These are phyloP conservation scores for Incurvaria masculella DNA, from an alignment of 2,888 invertebrate species.

Conservation along the genomic window DNA sequence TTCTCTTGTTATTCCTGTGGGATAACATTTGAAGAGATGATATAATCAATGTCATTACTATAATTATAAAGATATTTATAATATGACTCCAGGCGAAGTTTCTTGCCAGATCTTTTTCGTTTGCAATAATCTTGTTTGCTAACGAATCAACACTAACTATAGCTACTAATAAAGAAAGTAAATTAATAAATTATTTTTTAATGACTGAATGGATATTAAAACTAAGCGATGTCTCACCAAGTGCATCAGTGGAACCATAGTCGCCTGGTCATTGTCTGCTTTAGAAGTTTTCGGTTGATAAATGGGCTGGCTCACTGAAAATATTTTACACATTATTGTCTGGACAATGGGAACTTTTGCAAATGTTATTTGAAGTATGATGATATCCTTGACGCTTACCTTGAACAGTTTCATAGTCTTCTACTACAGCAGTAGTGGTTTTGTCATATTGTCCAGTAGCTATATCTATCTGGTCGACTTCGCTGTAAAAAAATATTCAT, in stretches of 20 bases:
- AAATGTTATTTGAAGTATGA: not conserved
- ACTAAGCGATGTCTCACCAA: constrained; percentile 42
- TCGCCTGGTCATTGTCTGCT: constrained; percentile 30
- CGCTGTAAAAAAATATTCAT: constrained; percentile 27
- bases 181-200: not conserved
- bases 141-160: too few relatives aligned
- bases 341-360: not conserved
- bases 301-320: constrained; percentile 31
- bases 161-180: constrained; percentile 7
- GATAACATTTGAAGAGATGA: too few relatives aligned
- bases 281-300: constrained; percentile 33
- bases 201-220: too few relatives aligned
- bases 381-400: constrained; percentile 22
- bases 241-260: constrained; percentile 49
- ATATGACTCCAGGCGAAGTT: too few relatives aligned
- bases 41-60: too few relatives aligned
- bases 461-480: constrained; percentile 46
- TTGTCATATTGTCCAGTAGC: constrained; percentile 35
- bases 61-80: too few relatives aligned
- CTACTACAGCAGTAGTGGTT: constrained; percentile 23
- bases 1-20: too few relatives aligned
- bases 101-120: too few relatives aligned
- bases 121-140: too few relatives aligned
- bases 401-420: constrained; percentile 24
- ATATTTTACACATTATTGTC: constrained; percentile 9